These are phyloP conservation scores for Chaetodon auriga DNA, from an alignment of 2,113 vertebrate species.

Conservation along the genomic window DNA sequence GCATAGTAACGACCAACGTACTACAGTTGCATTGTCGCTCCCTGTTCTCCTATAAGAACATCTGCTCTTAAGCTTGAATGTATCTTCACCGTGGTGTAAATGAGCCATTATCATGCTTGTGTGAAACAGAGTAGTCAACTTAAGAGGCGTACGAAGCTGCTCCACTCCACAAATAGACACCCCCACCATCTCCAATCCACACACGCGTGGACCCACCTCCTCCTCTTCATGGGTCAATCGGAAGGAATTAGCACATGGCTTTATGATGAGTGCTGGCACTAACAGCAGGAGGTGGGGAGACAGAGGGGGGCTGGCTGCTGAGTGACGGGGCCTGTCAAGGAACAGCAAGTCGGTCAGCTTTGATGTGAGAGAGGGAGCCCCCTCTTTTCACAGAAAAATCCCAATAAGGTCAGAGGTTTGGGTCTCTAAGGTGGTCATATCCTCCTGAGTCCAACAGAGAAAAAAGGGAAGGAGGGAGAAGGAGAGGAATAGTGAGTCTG, in stretches of 20 bases:
- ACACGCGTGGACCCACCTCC: background rate
- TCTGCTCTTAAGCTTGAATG: too few relatives aligned
- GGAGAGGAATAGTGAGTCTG: background rate
- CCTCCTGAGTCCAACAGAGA: background rate
- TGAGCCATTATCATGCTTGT: background rate
- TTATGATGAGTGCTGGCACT: conserved; percentile 9
- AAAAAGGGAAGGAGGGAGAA: background rate
- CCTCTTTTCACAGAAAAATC: background rate
- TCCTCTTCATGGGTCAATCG: conserved; percentile 11
- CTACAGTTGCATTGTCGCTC: too few relatives aligned
- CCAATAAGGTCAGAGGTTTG: background rate
- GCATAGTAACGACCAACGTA: too few relatives aligned
- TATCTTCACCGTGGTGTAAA: too few relatives aligned
- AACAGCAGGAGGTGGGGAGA: background rate
- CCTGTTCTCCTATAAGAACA: too few relatives aligned
- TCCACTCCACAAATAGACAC: background rate
- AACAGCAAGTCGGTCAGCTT: conserved; percentile 9
- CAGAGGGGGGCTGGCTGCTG: background rate
- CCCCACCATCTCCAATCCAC: background rate
- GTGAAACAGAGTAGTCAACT: background rate
- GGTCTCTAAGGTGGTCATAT: conserved; percentile 13
- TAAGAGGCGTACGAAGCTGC: background rate
- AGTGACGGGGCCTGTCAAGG: background rate
- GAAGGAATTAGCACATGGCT: conserved; percentile 20
- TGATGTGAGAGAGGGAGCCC: conserved; percentile 16